Evolutionary conservation across 2,888 invertebrate genomes (phyloP).

Genomic region (Cantharis rustica): DNA sequence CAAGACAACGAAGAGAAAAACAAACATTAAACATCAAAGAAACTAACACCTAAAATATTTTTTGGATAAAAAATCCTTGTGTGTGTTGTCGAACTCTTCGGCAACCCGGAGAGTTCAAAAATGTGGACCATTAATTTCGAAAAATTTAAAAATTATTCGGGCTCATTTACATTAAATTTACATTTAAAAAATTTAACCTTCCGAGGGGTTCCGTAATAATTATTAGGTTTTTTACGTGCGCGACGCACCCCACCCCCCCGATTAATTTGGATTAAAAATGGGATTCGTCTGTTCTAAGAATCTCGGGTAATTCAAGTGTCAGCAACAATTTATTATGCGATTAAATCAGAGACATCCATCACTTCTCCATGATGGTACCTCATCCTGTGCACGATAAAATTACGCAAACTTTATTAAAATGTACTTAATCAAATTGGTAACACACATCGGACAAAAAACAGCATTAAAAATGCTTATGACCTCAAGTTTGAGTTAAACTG

Average conservation of each 20-base stretch:
- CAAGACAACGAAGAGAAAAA: conserved; percentile 20
- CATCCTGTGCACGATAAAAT: conserved; percentile 17
- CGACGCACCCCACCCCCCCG: too few relatives aligned
- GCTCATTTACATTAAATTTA: conserved; percentile 37
- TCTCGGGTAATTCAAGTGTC: neutral
- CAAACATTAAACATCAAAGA: conserved; percentile 31
- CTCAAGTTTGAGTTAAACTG: conserved; percentile 6
- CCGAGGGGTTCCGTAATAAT: neutral
- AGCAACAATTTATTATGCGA: conserved; percentile 5
- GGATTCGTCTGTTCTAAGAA: neutral
- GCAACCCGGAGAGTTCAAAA: conserved; percentile 36
- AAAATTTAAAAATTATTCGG: conserved; percentile 29
- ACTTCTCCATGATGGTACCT: conserved; percentile 9
- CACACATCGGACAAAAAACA: conserved; percentile 2
- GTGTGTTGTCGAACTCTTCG: neutral
- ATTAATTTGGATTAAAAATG: neutral
- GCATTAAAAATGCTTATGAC: conserved; percentile 31
- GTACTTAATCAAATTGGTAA: conserved; percentile 22
- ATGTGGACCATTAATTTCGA: conserved; percentile 37
- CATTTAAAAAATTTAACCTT: conserved; percentile 26
- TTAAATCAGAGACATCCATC: conserved; percentile 15
- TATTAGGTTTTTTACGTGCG: too few relatives aligned
- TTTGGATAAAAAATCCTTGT: conserved; percentile 9
- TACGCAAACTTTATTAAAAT: conserved; percentile 16
- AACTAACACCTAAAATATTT: conserved; percentile 30